Percentiles rank a stretch among this genome's conserved stretches.
These are phyloP conservation scores for Belonocnema kinseyi DNA, from an alignment of 1,140 invertebrate genomes.

Conservation along the genomic window DNA sequence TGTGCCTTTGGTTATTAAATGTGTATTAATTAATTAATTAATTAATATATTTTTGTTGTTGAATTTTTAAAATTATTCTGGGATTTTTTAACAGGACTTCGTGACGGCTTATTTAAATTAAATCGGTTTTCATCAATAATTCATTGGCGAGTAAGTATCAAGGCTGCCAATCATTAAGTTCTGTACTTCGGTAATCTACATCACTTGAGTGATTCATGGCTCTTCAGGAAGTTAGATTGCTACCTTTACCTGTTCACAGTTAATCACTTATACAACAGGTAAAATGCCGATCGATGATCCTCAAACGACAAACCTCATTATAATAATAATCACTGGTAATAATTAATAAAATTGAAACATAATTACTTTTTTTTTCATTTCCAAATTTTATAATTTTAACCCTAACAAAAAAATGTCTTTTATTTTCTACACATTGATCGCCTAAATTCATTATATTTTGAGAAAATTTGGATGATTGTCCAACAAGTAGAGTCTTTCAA, in stretches of 20 bases:
- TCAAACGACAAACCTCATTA: background rate
- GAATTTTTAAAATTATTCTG: background rate
- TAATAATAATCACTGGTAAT: too few relatives aligned
- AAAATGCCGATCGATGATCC: constrained; percentile 8
- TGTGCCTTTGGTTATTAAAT: background rate
- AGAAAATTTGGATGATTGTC: too few relatives aligned
- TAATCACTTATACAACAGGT: background rate
- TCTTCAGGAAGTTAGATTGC: constrained; percentile 2
- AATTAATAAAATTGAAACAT: too few relatives aligned
- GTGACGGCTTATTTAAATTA: constrained; percentile 53
- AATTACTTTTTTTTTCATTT: background rate
- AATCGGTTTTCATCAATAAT: constrained; percentile 54
- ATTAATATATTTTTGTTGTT: too few relatives aligned
- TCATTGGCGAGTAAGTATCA: constrained; percentile 48
- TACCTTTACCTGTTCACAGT: background rate
- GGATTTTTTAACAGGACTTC: constrained; percentile 38
- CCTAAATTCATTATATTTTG: too few relatives aligned
- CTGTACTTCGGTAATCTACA: constrained; percentile 23
- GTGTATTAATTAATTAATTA: too few relatives aligned
- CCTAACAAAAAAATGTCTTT: too few relatives aligned
- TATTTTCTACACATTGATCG: too few relatives aligned
- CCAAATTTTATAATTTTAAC: too few relatives aligned
- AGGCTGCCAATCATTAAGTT: constrained; percentile 43
- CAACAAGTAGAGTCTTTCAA: too few relatives aligned
- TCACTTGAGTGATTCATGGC: constrained; percentile 42